phyloP scores from a whole-genome alignment of 2,888 invertebrate genomes.

The Ophonus ardosiacus region DNA sequence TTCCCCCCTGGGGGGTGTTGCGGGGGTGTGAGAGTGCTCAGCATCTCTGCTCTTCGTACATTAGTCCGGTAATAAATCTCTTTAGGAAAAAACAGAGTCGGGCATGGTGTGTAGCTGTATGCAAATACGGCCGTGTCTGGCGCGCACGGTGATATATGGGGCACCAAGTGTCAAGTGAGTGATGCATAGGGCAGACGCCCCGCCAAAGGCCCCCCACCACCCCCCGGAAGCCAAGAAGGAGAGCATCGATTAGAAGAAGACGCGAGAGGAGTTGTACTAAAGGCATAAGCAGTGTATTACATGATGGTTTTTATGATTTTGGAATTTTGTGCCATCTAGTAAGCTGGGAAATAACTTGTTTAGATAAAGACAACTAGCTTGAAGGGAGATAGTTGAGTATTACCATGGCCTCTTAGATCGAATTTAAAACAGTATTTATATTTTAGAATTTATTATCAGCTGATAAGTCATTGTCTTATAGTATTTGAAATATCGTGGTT shows the following conservation, averaged over 20 bases:
- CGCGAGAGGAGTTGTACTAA: not conserved
- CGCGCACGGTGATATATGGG: constrained; percentile 76
- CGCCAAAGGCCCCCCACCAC: not conserved
- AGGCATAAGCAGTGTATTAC: too few relatives aligned
- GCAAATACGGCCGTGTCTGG: constrained; percentile 73
- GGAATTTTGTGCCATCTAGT: too few relatives aligned
- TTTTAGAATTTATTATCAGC: too few relatives aligned
- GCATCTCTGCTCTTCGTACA: constrained; percentile 68
- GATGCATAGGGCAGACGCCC: constrained; percentile 74
- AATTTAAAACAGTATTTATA: too few relatives aligned
- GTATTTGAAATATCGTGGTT: too few relatives aligned
- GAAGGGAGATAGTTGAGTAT: too few relatives aligned
- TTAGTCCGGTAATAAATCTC: constrained; percentile 76
- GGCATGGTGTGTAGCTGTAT: constrained; percentile 74
- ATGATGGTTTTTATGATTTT: too few relatives aligned
- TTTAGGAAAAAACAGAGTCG: constrained; percentile 69
- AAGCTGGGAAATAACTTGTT: too few relatives aligned
- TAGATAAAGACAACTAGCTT: too few relatives aligned
- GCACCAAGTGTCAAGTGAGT: constrained; percentile 77
- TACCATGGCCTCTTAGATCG: too few relatives aligned
- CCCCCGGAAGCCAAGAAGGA: constrained; percentile 2
- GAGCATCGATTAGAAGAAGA: not conserved
- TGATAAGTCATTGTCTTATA: too few relatives aligned
- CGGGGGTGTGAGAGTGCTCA: constrained; percentile 6
- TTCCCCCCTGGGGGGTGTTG: not conserved